Base-by-base conservation (phyloP, 1,140 invertebrate genomes). In the Wiebesia pumilae region DNA sequence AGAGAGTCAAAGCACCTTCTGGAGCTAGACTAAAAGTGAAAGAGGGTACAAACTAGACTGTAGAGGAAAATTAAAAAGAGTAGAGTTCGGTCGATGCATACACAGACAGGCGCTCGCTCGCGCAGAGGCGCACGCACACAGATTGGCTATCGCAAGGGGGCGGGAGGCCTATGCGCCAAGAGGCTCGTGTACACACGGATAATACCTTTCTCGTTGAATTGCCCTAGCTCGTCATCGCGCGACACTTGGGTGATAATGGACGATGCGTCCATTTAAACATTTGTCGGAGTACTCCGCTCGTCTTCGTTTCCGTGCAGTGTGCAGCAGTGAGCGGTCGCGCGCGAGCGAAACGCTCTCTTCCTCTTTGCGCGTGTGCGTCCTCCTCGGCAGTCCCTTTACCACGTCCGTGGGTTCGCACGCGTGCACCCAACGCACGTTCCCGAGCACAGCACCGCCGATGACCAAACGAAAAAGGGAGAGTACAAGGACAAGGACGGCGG, bases 201-300 rank as follows among this genome's bases (percentile, higher is more conserved):
- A 78, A 96, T 96, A 98, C 97, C 97, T 97, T 97, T 98, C 94
- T 98, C 97, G 95, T 97, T 97, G 94, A 97, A 96, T 95, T 97
- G 92, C 86, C 92, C 92, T 92, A 93, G 97, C 95, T 98, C 97
- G 95, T 98, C 98, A 96, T 98, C 98, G 95, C 97, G 96, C 95
- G 96, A 97, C 95, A 98, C 98, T 96, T 98, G 98, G 95, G 97
- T 98, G 95, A 98, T 98, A 96, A 99, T 98, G 96, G 97, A 98
- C 97, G 98, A 97, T 96, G 97, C 97, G 97, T 98, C 98, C 98
- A 98, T 98, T 97, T 96, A 97, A 96, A 96, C 96, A 96, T 96
- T 96, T 95, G 95, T 94, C 84, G 78, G 84, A 85, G 38, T 80
- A 40, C 67, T 85, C 83, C 58, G 75, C 58, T 67, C 43, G 35